These are phyloP conservation scores for Andricus grossulariae DNA, from an alignment of 1,140 invertebrate genomes.

Conservation along the genomic window DNA sequence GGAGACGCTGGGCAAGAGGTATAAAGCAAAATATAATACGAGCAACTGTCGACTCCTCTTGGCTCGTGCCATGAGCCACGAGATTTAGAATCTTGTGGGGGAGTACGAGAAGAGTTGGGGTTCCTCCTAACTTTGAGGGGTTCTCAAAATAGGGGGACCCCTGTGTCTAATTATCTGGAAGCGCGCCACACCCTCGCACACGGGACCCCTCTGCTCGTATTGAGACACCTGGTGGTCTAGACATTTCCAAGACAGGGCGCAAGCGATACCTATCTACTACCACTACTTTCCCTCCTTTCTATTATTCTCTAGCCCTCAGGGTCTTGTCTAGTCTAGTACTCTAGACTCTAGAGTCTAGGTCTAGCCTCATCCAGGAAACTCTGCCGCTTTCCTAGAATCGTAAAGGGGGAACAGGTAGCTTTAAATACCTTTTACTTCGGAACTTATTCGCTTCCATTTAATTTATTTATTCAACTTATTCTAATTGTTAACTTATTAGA, in stretches of 20 bases:
- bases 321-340: slow-evolving; percentile 29
- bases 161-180: slow-evolving; percentile 65
- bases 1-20: slow-evolving; percentile 39
- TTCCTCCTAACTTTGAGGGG: slow-evolving; percentile 53
- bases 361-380: background rate
- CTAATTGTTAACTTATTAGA: too few species aligned
- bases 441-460: too few species aligned
- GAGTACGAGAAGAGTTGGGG: slow-evolving; percentile 44
- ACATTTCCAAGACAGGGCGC: slow-evolving; percentile 46
- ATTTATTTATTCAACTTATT: background rate
- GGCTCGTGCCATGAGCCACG: slow-evolving; percentile 63
- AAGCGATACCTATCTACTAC: slow-evolving; percentile 32
- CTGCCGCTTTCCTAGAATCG: too few species aligned
- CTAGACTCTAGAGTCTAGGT: too few species aligned
- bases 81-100: slow-evolving; percentile 56
- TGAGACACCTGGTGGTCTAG: slow-evolving; percentile 60
- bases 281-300: background rate
- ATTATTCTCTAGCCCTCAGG: background rate
- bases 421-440: too few species aligned
- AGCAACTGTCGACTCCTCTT: slow-evolving; percentile 32
- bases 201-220: slow-evolving; percentile 39
- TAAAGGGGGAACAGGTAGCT: slow-evolving; percentile 34
- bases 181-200: slow-evolving; percentile 61
- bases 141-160: slow-evolving; percentile 47
- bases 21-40: slow-evolving; percentile 22